Percentiles rank a stretch among this genome's conserved stretches.
Conservation (phyloP, 1,140 invertebrate genomes). For the Macrobrachium nipponense region DNA sequence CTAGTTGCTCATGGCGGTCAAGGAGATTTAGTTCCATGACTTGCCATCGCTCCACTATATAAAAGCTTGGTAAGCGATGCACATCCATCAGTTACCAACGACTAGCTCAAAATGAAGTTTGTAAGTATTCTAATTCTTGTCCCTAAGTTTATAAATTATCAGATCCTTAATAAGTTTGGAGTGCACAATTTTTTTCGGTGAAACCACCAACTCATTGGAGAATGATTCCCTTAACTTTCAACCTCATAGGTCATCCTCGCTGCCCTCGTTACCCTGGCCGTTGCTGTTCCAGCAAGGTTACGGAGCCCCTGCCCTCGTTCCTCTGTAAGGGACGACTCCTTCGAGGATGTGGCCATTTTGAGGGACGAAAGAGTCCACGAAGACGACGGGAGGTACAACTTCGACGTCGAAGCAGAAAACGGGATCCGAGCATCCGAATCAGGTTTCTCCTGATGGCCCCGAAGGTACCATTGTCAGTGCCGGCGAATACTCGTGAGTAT, state of each 20-base stretch:
- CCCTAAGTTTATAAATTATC: no score
- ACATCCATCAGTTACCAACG: no score
- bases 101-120: no score
- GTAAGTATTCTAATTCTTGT: no score
- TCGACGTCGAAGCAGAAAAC: constrained; percentile 52
- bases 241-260: constrained; percentile 24
- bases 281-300: constrained; percentile 5
- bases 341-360: constrained; percentile 16
- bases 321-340: neutral
- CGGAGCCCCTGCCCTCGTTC: neutral
- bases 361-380: constrained; percentile 38
- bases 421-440: constrained; percentile 46
- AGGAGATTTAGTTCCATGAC: no score
- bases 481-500: constrained; percentile 47
- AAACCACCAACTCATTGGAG: no score
- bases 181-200: no score
- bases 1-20: no score
- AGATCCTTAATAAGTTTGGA: no score
- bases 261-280: neutral
- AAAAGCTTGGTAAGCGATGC: no score
- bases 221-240: no score
- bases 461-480: constrained; percentile 34
- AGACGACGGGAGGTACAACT: constrained; percentile 46
- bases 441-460: constrained; percentile 48
- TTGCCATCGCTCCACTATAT: no score